phyloP scores from a whole-genome alignment of 2,888 invertebrate genomes.

The Phlogophora meticulosa region DNA sequence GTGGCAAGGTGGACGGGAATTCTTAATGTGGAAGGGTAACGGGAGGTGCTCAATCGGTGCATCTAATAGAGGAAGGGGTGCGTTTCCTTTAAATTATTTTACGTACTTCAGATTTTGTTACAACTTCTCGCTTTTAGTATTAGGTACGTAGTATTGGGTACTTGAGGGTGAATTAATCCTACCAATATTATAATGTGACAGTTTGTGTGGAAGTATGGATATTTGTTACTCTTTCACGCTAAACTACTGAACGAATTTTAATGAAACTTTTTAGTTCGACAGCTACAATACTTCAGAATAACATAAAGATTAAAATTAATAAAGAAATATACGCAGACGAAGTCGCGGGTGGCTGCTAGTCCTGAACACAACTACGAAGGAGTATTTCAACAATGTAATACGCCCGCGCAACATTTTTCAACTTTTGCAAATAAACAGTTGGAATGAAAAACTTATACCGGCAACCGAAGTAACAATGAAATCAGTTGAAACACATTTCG shows the following conservation, averaged over 20 bases:
- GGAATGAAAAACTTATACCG: background rate
- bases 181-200: no score
- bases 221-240: no score
- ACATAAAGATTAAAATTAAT: no score
- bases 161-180: background rate
- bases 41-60: conserved; percentile 71
- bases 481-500: conserved; percentile 15
- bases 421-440: background rate
- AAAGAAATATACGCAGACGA: no score
- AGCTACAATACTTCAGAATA: no score
- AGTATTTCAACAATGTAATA: background rate
- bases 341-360: no score
- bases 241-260: no score
- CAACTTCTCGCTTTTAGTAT: conserved; percentile 1
- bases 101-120: conserved; percentile 23
- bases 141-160: background rate
- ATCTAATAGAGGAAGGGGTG: conserved; percentile 56
- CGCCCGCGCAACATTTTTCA: background rate
- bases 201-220: no score
- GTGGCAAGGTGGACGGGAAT: conserved; percentile 88
- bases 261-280: no score
- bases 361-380: background rate
- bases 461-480: conserved; percentile 38
- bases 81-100: conserved; percentile 57
- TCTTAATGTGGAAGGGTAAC: conserved; percentile 84